Percentiles rank a stretch among this genome's conserved stretches.
These are phyloP conservation scores for Caretta caretta DNA, from an alignment of 2,113 vertebrate genomes.

Conservation along the genomic window DNA sequence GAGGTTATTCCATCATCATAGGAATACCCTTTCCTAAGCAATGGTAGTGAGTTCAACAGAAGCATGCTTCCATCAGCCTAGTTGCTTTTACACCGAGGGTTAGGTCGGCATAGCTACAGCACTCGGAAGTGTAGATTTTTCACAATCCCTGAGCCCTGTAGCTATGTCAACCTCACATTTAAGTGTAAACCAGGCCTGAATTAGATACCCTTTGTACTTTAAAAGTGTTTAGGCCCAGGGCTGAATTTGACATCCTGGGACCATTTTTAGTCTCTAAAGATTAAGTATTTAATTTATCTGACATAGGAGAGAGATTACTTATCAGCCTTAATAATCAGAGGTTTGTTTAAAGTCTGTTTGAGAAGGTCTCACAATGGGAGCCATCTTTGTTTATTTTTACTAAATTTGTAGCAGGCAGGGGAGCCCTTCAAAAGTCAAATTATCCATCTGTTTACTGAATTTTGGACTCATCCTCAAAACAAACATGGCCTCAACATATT, in stretches of 20 bases:
- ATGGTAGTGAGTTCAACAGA: not conserved
- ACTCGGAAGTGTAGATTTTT: not conserved
- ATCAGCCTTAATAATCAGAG: not conserved
- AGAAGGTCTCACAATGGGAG: not conserved
- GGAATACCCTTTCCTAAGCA: not conserved
- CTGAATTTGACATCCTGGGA: not conserved
- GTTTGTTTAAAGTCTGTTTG: not conserved
- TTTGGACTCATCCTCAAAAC: not conserved
- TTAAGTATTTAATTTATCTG: not conserved
- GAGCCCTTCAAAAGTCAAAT: not conserved
- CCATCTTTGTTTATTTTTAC: not conserved
- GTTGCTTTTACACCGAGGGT: not conserved
- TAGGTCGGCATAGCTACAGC: not conserved
- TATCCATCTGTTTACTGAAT: not conserved
- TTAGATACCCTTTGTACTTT: not conserved
- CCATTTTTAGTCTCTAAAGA: not conserved
- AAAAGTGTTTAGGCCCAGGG: rapidly evolving
- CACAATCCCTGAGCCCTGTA: not conserved
- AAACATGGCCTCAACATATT: not conserved
- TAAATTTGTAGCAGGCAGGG: not conserved
- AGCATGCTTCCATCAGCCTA: not conserved
- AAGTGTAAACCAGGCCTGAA: not conserved
- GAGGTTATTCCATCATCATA: not conserved
- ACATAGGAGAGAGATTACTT: rapidly evolving
- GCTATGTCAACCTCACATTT: not conserved